phyloP scores from a whole-genome alignment of 2,113 vertebrate genomes.

The Dasyurus viverrinus region DNA sequence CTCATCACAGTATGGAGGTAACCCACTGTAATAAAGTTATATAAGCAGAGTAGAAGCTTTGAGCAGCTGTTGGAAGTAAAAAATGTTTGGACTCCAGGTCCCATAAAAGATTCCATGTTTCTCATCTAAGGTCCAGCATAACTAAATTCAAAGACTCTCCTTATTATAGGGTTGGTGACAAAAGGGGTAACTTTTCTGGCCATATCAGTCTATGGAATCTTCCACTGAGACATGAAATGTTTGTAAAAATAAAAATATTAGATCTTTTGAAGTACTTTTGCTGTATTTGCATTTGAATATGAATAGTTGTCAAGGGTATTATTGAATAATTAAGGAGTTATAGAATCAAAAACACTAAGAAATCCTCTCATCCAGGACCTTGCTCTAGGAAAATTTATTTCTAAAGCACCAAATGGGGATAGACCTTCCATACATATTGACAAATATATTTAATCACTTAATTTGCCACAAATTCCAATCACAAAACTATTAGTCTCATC shows the following conservation, averaged over 20 bases:
- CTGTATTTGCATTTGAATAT: background rate
- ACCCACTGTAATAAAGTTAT: background rate
- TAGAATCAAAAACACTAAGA: background rate
- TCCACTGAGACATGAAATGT: background rate
- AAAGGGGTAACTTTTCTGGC: background rate
- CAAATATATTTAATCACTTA: constrained; percentile 44
- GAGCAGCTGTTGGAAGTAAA: background rate
- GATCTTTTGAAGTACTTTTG: background rate
- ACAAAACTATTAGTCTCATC: background rate
- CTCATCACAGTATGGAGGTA: background rate
- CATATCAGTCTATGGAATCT: background rate
- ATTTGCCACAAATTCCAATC: constrained; percentile 33
- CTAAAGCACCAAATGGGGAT: background rate
- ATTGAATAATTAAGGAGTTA: background rate
- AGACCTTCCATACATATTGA: constrained; percentile 40
- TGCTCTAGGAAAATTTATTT: background rate
- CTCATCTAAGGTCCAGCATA: background rate
- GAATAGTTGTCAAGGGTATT: background rate
- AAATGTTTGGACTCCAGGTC: background rate
- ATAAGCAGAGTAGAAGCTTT: background rate
- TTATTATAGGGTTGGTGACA: background rate
- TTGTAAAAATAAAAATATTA: background rate
- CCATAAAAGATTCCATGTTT: background rate
- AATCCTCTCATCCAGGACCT: background rate
- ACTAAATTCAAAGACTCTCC: background rate